phyloP scores from a whole-genome alignment of 1,140 invertebrate genomes.

The Neodiprion lecontei region DNA sequence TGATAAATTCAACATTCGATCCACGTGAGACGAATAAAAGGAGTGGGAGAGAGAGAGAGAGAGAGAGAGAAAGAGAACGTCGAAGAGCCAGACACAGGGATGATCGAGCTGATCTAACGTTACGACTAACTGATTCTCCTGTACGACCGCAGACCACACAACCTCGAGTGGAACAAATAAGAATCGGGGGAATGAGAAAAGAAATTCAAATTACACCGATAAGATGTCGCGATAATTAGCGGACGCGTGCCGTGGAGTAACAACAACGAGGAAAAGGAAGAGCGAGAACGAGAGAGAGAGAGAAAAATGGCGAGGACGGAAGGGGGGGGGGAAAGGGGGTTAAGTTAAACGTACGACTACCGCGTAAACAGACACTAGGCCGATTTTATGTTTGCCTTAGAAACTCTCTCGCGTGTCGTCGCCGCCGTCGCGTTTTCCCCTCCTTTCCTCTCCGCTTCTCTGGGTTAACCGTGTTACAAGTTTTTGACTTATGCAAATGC shows the following conservation, averaged over 20 bases:
- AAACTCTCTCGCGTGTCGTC: not conserved
- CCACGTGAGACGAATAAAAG: too few species aligned
- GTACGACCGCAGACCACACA: too few species aligned
- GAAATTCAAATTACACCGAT: not conserved
- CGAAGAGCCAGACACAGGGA: too few species aligned
- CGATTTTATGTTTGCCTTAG: slow-evolving; percentile 1
- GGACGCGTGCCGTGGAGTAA: not conserved
- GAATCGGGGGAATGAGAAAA: not conserved
- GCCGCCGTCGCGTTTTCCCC: not conserved
- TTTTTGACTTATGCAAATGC: not conserved
- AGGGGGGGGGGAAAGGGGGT: not conserved
- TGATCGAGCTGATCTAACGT: too few species aligned
- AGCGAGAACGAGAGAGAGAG: not conserved
- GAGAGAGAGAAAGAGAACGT: too few species aligned
- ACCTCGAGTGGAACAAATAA: too few species aligned
- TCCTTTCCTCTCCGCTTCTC: too few species aligned
- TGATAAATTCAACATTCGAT: too few species aligned
- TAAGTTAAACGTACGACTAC: not conserved
- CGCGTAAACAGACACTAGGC: not conserved
- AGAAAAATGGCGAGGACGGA: not conserved
- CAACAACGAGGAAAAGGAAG: not conserved
- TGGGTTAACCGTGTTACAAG: not conserved
- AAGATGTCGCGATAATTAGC: slow-evolving; percentile 4
- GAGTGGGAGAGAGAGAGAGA: too few species aligned
- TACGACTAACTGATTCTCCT: too few species aligned